Conservation (phyloP, 1,140 invertebrate genomes). For the Mycetomoellerius zeteki region DNA sequence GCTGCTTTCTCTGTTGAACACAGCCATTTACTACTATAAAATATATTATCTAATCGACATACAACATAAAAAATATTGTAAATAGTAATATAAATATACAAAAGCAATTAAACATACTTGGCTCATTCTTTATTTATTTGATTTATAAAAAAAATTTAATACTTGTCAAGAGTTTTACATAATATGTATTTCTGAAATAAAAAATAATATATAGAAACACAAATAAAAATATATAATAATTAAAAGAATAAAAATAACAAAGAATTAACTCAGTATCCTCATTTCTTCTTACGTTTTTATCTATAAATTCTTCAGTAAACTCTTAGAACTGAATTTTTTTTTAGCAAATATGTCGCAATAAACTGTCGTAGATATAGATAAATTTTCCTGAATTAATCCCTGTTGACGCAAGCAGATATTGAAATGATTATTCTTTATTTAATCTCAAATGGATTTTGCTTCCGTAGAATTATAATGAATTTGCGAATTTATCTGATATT, state of each 20-base stretch:
- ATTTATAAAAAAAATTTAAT: background rate
- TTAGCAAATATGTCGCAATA: background rate
- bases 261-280: background rate
- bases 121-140: background rate
- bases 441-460: background rate
- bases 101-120: too few relatives aligned
- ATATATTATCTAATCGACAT: too few relatives aligned
- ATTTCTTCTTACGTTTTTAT: background rate
- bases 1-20: too few relatives aligned
- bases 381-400: background rate
- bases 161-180: background rate
- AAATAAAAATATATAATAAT: background rate
- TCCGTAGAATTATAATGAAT: constrained; percentile 16
- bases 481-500: background rate
- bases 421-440: background rate
- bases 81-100: too few relatives aligned
- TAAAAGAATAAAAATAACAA: background rate
- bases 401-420: background rate
- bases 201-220: background rate
- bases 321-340: background rate
- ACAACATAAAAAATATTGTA: too few relatives aligned
- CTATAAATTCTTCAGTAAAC: background rate
- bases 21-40: too few relatives aligned
- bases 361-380: background rate
- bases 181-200: too few relatives aligned